Conservation (phyloP, 1,140 invertebrate genomes). For the Melitaea cinxia region DNA sequence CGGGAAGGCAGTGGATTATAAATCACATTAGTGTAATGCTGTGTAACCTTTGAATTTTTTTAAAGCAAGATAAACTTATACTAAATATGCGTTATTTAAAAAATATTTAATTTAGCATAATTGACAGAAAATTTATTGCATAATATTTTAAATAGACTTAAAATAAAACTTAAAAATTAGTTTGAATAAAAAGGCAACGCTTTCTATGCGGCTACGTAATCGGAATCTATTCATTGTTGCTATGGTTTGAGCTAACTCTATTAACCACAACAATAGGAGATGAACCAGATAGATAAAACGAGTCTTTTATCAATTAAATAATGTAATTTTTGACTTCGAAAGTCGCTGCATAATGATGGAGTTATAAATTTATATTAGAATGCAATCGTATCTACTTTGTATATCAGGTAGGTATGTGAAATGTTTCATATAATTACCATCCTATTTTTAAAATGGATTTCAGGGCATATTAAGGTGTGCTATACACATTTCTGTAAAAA, state of each 20-base stretch:
- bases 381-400: not conserved
- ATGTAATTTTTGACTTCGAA: slow-evolving; percentile 35
- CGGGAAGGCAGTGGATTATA: too few species aligned
- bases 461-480: too few species aligned
- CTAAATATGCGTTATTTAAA: too few species aligned
- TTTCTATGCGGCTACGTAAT: slow-evolving; percentile 30
- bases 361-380: slow-evolving; percentile 18
- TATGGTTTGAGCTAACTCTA: slow-evolving; percentile 36
- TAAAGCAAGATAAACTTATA: too few species aligned
- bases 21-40: too few species aligned
- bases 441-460: too few species aligned
- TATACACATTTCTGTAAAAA: too few species aligned
- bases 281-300: slow-evolving; percentile 37
- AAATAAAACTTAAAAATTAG: not conserved
- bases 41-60: too few species aligned
- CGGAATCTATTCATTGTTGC: slow-evolving; percentile 37
- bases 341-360: slow-evolving; percentile 25
- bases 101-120: not conserved
- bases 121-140: too few species aligned
- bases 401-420: not conserved
- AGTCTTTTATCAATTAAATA: slow-evolving; percentile 42
- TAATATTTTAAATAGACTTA: too few species aligned
- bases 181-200: slow-evolving; percentile 19
- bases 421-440: too few species aligned
- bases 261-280: slow-evolving; percentile 39